Evolutionary conservation across 2,113 vertebrate species (phyloP).

Genomic region (Solea solea): DNA sequence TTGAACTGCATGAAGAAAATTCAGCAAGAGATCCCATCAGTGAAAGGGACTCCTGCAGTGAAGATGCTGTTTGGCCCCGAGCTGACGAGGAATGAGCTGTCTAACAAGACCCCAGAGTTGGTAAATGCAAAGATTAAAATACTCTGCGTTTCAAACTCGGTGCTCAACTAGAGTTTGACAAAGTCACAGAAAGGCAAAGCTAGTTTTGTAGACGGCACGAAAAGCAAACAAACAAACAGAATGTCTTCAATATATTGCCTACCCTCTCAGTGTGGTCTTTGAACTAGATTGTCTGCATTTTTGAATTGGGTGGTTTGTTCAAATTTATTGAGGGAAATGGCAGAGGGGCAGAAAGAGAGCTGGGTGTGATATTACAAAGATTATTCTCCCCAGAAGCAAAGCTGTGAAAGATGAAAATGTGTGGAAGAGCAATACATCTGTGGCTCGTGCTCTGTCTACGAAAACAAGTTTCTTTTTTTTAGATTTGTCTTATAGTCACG

Average conservation of each 20-base stretch:
- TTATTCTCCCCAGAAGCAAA: constrained; percentile 34
- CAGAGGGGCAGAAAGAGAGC: constrained; percentile 13
- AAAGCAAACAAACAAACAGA: constrained; percentile 6
- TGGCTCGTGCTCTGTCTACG: background rate
- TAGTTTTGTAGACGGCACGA: background rate
- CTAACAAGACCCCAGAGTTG: constrained; percentile 73
- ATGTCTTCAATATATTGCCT: constrained; percentile 36
- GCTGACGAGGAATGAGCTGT: constrained; percentile 58
- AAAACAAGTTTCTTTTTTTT: constrained; percentile 20
- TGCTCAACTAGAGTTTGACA: constrained; percentile 8
- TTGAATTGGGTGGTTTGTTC: constrained; percentile 39
- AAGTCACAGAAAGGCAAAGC: constrained; percentile 6
- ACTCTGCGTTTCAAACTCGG: constrained; percentile 21
- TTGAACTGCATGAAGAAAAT: constrained; percentile 60
- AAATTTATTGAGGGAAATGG: constrained; percentile 49
- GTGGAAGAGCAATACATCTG: constrained; percentile 39
- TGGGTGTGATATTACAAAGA: constrained; percentile 51
- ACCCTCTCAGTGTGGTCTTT: constrained; percentile 10
- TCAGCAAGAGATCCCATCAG: constrained; percentile 52
- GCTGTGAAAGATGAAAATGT: constrained; percentile 7
- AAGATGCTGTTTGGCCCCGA: constrained; percentile 39
- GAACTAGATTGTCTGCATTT: constrained; percentile 43
- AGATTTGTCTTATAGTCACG: constrained; percentile 14
- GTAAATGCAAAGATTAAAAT: constrained; percentile 62
- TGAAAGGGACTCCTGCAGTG: constrained; percentile 45